A percentile compares a stretch with the other conserved stretches of the same genome.
Evolutionary conservation across 2,797 vertebrate species (phyloP).

Genomic region (Uromys caudimaculatus): DNA sequence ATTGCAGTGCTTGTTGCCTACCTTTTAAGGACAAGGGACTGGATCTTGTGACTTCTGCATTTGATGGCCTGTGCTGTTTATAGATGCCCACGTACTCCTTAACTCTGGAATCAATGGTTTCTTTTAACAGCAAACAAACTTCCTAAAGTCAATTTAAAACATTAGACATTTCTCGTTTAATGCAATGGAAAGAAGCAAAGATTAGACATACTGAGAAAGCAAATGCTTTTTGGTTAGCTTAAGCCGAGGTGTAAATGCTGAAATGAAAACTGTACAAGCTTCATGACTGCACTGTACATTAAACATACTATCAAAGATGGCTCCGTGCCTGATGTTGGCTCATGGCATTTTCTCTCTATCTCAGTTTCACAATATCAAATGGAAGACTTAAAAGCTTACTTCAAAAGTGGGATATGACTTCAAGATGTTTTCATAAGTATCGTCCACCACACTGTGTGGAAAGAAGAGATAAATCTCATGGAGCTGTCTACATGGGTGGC

Average conservation of each 20-base stretch:
- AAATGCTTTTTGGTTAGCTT: constrained; percentile 24
- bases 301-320: background rate
- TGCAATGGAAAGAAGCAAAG: constrained; percentile 69
- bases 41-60: constrained; percentile 87
- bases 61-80: constrained; percentile 87
- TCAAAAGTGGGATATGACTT: background rate
- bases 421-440: constrained; percentile 15
- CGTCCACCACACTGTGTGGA: background rate
- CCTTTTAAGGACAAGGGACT: constrained; percentile 91
- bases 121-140: constrained; percentile 91
- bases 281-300: background rate
- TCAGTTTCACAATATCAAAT: constrained; percentile 51
- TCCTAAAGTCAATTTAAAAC: constrained; percentile 89
- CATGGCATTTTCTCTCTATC: constrained; percentile 37
- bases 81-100: constrained; percentile 88
- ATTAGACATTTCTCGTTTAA: constrained; percentile 63
- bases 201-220: constrained; percentile 39
- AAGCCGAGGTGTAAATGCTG: background rate
- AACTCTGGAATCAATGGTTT: constrained; percentile 92
- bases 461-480: background rate
- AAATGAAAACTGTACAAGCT: background rate
- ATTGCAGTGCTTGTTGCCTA: constrained; percentile 84
- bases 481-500: background rate
- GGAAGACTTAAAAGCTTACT: background rate
- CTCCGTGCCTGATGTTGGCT: background rate